Conservation (phyloP, 1,140 invertebrate species). For the Zeugodacus cucurbitae region DNA sequence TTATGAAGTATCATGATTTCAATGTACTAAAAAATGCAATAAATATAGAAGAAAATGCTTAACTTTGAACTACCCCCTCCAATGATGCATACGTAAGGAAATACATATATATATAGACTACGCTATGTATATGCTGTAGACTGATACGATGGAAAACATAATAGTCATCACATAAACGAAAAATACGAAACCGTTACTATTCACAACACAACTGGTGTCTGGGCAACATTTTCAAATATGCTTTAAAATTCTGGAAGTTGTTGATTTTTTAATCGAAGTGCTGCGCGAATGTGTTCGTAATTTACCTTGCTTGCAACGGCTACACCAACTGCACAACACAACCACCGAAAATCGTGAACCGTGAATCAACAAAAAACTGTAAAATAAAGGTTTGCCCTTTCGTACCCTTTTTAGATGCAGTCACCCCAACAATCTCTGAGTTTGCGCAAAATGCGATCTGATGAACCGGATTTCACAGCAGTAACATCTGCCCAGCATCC, state of each 20-base stretch:
- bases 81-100: neutral
- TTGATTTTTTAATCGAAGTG: neutral
- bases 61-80: neutral
- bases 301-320: neutral
- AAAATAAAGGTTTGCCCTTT: constrained; percentile 20
- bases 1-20: neutral
- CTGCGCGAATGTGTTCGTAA: neutral
- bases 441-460: neutral
- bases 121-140: neutral
- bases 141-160: neutral
- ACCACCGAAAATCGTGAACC: neutral
- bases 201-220: neutral
- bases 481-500: constrained; percentile 26
- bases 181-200: neutral
- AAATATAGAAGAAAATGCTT: neutral
- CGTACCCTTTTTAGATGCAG: neutral
- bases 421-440: constrained; percentile 18
- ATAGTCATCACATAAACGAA: neutral
- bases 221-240: neutral
- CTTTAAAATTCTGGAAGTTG: neutral
- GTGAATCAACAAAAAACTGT: constrained; percentile 31
- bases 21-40: neutral
- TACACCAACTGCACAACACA: neutral
- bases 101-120: neutral
- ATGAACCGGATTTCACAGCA: neutral